Evolutionary conservation across 2,888 invertebrate genomes (phyloP).

Genomic region (Drosophila kokeensis): DNA sequence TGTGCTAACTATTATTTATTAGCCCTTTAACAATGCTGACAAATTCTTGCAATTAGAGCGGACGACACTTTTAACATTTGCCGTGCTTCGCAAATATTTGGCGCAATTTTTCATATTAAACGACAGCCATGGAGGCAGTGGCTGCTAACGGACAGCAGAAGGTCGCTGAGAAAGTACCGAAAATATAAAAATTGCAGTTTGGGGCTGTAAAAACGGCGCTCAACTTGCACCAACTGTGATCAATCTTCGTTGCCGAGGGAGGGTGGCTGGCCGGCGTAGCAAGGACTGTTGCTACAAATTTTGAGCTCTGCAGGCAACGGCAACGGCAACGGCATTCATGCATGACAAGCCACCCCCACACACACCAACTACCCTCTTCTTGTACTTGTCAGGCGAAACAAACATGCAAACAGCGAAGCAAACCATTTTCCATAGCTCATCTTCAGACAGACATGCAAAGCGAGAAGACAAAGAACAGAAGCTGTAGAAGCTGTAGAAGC

Average conservation of each 20-base stretch:
- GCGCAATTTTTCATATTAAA: constrained; percentile 77
- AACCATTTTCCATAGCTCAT: constrained; percentile 12
- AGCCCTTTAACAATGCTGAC: constrained; percentile 63
- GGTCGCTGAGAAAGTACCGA: constrained; percentile 56
- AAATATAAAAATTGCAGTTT: constrained; percentile 75
- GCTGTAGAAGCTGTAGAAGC: neutral
- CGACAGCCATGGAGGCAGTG: constrained; percentile 50
- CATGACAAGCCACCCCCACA: constrained; percentile 36
- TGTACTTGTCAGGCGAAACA: constrained; percentile 49
- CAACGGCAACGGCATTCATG: constrained; percentile 44
- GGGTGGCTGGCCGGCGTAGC: neutral
- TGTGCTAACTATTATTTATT: constrained; percentile 47
- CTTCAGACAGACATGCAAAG: constrained; percentile 32
- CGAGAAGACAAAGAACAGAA: constrained; percentile 9
- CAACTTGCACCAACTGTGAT: constrained; percentile 73
- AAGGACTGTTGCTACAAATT: constrained; percentile 42
- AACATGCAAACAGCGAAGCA: constrained; percentile 41
- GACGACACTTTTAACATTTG: constrained; percentile 45
- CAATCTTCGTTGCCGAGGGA: constrained; percentile 68
- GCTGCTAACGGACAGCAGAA: constrained; percentile 36
- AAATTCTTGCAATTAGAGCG: constrained; percentile 72
- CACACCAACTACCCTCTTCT: constrained; percentile 8
- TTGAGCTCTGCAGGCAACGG: constrained; percentile 37
- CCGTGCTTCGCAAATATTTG: constrained; percentile 70
- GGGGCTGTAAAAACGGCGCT: constrained; percentile 58